Evolutionary conservation across 2,113 vertebrate genomes (phyloP), one percentile per base, ranked within the genome.

Genomic region (Capreolus pygargus): DNA sequence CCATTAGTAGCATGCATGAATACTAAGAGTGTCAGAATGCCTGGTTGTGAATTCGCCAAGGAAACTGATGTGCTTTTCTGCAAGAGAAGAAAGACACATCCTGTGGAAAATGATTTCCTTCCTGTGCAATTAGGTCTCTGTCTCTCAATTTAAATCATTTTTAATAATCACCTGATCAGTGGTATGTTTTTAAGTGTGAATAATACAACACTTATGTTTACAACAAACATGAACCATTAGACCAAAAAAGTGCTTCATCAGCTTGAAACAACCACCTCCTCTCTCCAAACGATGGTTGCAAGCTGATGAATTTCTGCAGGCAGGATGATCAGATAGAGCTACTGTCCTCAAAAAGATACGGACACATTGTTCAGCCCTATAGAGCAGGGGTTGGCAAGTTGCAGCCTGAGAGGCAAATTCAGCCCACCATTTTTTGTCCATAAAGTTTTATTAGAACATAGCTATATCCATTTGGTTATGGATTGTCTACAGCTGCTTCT

Each of bases 151-250:
- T 70, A 97, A 97, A 97, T 60, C 94, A 96, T 52, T 27, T 91
- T 98, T 96, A 90, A 55, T 97, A 98, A 98, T 98, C 91, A 97
- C 52, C 61, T 95, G 64, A 97, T 95, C 88, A 82, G 76, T 33
- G 91, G 67, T 95, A 90, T 96, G 96, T 98, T 98, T 98, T 98
- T 96, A 98, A 98, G 81, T 52, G 55, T 82, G 52, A 64, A 83
- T 91, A 93, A 97, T 93, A 93, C 58, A 94, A 76, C 28, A 43
- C 23, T 25, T 64, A 12, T 55, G 45, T 83, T 98, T 95, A 88
- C 30, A 58, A 86, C 95, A 92, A 95, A 36, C 79, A 83, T 57
- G 94, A 97, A 23, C 17, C 76, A 28, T 55, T 79, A 95, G 82
- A 33, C 55, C 11, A 7, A 67, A 93, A 97, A 95, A 64, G 7